Evolutionary conservation across 1,140 invertebrate species (phyloP).

Genomic region (Cotesia chilonis): DNA sequence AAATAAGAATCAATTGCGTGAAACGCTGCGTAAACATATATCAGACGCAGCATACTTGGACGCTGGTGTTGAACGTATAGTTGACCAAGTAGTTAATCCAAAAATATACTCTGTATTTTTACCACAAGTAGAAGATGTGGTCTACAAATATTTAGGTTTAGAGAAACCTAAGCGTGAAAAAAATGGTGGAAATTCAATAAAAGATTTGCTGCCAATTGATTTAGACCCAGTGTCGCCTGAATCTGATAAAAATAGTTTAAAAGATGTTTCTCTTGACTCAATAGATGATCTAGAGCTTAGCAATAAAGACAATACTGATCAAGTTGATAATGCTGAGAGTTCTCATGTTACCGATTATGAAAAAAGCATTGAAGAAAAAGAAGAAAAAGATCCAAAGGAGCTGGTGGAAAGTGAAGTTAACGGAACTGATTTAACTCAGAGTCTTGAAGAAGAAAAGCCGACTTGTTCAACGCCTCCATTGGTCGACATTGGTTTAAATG

Average conservation of each 20-base stretch:
- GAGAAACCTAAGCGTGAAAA: conserved; percentile 69
- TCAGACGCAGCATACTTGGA: conserved; percentile 71
- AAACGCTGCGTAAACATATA: conserved; percentile 87
- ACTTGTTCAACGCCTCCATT: background rate
- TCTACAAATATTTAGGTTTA: conserved; percentile 88
- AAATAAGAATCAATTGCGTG: conserved; percentile 92
- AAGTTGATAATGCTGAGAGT: conserved; percentile 35
- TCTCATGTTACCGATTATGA: conserved; percentile 20
- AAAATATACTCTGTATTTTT: conserved; percentile 88
- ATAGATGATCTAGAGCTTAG: conserved; percentile 41
- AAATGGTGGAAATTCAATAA: conserved; percentile 62
- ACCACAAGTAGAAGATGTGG: conserved; percentile 88
- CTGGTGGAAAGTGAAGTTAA: background rate
- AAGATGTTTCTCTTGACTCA: conserved; percentile 57
- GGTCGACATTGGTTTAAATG: conserved; percentile 48
- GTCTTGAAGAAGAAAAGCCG: conserved; percentile 45
- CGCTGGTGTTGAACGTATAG: conserved; percentile 88
- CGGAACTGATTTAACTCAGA: conserved; percentile 35
- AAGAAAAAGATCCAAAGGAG: background rate
- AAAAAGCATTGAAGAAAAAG: background rate
- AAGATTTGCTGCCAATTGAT: conserved; percentile 76
- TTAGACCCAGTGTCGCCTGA: conserved; percentile 82
- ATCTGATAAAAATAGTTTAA: conserved; percentile 70
- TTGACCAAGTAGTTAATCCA: conserved; percentile 94
- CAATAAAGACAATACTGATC: conserved; percentile 34